Evolutionary conservation across 1,140 invertebrate species (phyloP), one percentile per base, ranked within the genome.

Genomic region (Magallana angulata): DNA sequence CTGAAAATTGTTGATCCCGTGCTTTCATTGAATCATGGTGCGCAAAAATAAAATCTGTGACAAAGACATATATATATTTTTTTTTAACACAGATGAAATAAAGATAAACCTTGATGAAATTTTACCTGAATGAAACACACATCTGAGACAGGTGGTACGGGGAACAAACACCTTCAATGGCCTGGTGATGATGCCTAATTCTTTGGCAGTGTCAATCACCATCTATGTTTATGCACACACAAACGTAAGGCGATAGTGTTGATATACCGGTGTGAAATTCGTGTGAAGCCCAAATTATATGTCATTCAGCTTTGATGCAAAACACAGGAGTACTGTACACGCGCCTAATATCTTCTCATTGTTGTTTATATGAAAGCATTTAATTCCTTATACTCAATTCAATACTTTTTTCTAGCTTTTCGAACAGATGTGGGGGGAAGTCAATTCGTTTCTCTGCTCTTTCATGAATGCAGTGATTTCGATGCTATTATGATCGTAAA

Each of bases 281-380:
- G 68, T 76, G 68, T 76, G 68, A 76, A 76, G 36, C 24, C 24
- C 68, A 76, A 76, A 76, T 76, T 76, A 24, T 76, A 24, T 76
- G 68, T 76, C 68, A 76, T 30, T 7, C 36, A 2, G 68, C 68
- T 36, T 11, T 30, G 36, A 76, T 4, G 24, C 36, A 76, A 24
- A 36, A 76, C 30, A 30, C 8, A 12, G 24, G 24, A 11, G 24
- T 24, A 76, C 36, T 36, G 68, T 76, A 76, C 68, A 48, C 36
- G 36, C 36, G 36, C 36, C 36, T 48, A 48, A 5, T 3, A 48
- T 48, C 36, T 48, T 48, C 36, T 48, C 36, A 48, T 48, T 48
- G 36, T 48, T 48, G 36, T 48, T 48, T 48, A 48, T 5, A 48
- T 4, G 36, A 48, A 48, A 48, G 36, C 36, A 48, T 48, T 48